These are phyloP conservation scores for Pseudoatta argentina DNA, from an alignment of 1,140 invertebrate species.

Conservation along the genomic window DNA sequence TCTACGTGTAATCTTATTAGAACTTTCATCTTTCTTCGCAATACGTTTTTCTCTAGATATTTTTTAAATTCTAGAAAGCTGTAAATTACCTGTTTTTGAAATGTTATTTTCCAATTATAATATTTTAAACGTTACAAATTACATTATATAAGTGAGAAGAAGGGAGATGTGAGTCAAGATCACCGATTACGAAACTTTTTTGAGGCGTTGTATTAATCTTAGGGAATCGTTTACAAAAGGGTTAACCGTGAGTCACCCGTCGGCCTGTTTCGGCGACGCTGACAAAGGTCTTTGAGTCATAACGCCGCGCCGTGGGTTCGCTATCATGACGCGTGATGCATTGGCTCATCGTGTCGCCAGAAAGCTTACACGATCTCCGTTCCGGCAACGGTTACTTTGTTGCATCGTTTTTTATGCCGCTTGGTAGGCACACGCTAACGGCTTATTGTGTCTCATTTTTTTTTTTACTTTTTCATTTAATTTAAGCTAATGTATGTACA, in stretches of 20 bases:
- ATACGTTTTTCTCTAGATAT: background rate
- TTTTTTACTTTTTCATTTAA: background rate
- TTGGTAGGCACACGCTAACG: too few relatives aligned
- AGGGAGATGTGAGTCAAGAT: background rate
- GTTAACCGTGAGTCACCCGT: slow-evolving; percentile 58
- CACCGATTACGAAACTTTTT: slow-evolving; percentile 1
- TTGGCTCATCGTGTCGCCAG: slow-evolving; percentile 66
- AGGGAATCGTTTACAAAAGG: slow-evolving; percentile 21
- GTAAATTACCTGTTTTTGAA: background rate
- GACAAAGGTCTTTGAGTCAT: slow-evolving; percentile 65
- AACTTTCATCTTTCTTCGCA: background rate
- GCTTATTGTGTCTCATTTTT: background rate
- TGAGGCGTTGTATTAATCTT: background rate
- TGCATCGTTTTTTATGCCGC: slow-evolving; percentile 2
- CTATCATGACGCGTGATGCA: slow-evolving; percentile 66
- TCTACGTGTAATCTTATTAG: background rate
- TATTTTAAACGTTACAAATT: background rate
- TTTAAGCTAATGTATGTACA: background rate
- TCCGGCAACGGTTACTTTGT: slow-evolving; percentile 22
- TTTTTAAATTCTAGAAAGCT: background rate
- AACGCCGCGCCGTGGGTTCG: slow-evolving; percentile 23
- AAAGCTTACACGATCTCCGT: slow-evolving; percentile 54
- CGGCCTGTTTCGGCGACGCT: slow-evolving; percentile 37
- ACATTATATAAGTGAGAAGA: background rate
- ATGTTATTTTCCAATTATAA: background rate